Conservation (phyloP, 2,113 vertebrate species). For the Grus americana region DNA sequence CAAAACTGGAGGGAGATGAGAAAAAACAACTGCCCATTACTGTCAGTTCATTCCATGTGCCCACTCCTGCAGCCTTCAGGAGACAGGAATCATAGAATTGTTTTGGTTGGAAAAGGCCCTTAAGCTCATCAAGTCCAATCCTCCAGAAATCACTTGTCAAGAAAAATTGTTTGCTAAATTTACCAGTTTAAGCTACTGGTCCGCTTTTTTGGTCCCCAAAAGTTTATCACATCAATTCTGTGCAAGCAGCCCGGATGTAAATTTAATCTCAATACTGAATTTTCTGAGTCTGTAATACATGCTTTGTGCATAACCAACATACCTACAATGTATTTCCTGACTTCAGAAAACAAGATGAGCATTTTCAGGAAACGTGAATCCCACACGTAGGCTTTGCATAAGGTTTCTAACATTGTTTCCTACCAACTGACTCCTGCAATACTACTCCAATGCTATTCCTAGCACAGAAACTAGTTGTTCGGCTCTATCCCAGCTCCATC, state of each 20-base stretch:
- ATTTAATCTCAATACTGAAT: fast-evolving
- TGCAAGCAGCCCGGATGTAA: neutral
- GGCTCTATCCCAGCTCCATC: neutral
- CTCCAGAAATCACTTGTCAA: neutral
- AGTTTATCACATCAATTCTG: neutral
- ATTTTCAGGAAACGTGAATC: neutral
- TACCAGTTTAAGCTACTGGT: neutral
- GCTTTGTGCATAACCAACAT: neutral
- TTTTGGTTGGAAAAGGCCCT: too few relatives aligned
- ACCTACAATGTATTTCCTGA: neutral
- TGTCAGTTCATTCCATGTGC: neutral
- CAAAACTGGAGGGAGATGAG: neutral
- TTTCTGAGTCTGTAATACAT: neutral
- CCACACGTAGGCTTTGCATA: fast-evolving
- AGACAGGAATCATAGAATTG: neutral
- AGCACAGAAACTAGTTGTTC: neutral
- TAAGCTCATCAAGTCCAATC: too few relatives aligned
- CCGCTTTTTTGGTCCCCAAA: neutral
- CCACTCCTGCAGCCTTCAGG: neutral
- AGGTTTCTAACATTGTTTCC: neutral
- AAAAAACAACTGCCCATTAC: neutral
- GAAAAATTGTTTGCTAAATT: neutral
- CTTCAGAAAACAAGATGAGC: neutral
- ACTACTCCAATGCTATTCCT: neutral
- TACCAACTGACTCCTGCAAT: neutral